These are phyloP conservation scores for Biston stratarius DNA, from an alignment of 2,888 invertebrate species.

Conservation along the genomic window DNA sequence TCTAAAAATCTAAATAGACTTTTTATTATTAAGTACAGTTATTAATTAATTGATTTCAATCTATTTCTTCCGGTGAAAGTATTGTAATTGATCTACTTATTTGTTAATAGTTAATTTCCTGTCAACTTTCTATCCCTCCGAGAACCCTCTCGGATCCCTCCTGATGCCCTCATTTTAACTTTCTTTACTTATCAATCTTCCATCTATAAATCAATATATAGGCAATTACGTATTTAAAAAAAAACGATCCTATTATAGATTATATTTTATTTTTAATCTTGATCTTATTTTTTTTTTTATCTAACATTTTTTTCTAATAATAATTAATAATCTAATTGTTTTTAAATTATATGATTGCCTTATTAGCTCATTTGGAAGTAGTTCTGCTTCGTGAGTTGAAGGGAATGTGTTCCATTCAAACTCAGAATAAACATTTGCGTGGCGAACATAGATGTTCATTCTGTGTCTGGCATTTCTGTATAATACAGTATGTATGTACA, in stretches of 20 bases:
- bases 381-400: no score
- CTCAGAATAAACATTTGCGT: no score
- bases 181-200: slow-evolving; percentile 29
- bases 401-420: no score
- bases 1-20: background rate
- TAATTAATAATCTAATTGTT: no score
- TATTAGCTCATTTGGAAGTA: no score
- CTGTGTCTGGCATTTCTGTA: no score
- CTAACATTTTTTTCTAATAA: no score
- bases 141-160: slow-evolving; percentile 39
- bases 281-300: no score
- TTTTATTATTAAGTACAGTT: background rate
- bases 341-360: no score
- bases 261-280: background rate
- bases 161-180: slow-evolving; percentile 37
- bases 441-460: no score
- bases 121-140: slow-evolving; percentile 57
- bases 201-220: background rate
- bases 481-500: no score
- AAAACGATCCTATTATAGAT: background rate
- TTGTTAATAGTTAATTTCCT: slow-evolving; percentile 49
- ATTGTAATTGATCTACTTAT: slow-evolving; percentile 44
- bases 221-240: background rate
- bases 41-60: slow-evolving; percentile 38
- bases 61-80: slow-evolving; percentile 62